phyloP scores from a whole-genome alignment of 30 jellyfish, hydroid and myxozoan genomes.

The Nemopilema nomurai region DNA sequence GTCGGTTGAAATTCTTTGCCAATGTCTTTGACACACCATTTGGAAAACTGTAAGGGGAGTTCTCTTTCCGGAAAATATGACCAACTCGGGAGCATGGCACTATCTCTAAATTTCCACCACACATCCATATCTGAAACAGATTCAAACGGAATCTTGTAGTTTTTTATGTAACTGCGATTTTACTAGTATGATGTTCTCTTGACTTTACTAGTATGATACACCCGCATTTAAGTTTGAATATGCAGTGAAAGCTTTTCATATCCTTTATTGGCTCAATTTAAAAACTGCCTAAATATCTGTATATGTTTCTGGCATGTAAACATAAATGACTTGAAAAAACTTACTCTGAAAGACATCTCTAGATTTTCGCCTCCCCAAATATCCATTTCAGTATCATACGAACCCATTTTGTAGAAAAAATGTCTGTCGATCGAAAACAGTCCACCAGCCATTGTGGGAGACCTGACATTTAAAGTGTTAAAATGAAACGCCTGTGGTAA shows the following conservation, averaged over 20 bases:
- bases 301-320: too few species aligned
- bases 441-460: constrained; percentile 99
- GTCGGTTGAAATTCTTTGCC: constrained; percentile 86
- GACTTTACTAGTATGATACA: too few species aligned
- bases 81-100: constrained; percentile 97
- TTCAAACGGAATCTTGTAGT: neutral
- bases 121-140: constrained; percentile 93
- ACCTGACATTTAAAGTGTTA: constrained; percentile 15
- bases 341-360: constrained; percentile 96
- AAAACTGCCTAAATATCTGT: too few species aligned
- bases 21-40: constrained; percentile 91
- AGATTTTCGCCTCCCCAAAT: constrained; percentile 99
- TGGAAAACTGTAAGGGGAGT: constrained; percentile 93
- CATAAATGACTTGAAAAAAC: neutral
- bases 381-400: constrained; percentile 92
- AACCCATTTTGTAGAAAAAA: constrained; percentile 90
- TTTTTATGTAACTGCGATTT: neutral
- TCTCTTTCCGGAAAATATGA: constrained; percentile 87
- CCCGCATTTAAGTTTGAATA: too few species aligned
- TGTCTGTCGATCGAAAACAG: constrained; percentile 78
- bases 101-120: constrained; percentile 94
- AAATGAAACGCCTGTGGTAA: too few species aligned
- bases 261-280: too few species aligned
- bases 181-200: too few species aligned
- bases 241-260: too few species aligned